Evolutionary conservation across 30 jellyfish, hydroid and myxozoan species (phyloP).

Genomic region (Sanderia malayensis): DNA sequence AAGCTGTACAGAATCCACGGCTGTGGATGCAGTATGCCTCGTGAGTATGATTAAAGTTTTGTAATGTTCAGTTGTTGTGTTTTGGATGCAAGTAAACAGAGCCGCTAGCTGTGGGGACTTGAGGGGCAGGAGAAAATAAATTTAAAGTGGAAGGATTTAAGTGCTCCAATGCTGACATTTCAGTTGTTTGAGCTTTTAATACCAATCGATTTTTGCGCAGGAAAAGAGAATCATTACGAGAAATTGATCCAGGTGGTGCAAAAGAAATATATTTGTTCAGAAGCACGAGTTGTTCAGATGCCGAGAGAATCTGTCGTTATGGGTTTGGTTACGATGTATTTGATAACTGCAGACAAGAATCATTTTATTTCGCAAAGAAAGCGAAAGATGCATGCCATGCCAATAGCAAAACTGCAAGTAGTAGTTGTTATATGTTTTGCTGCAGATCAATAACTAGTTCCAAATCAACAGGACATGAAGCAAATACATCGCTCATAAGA

Average conservation of each 20-base stretch:
- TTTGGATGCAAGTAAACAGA: too few relatives aligned
- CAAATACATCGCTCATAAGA: not conserved
- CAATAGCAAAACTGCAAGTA: slow-evolving; percentile 17
- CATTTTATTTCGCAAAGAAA: slow-evolving; percentile 30
- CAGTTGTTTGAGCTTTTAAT: not conserved
- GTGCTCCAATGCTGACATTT: too few relatives aligned
- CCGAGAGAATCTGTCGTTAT: slow-evolving; percentile 15
- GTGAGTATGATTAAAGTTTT: slow-evolving; percentile 33
- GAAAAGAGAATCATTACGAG: slow-evolving; percentile 31
- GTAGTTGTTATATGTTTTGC: slow-evolving; percentile 28
- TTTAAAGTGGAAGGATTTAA: too few relatives aligned
- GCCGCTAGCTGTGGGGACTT: too few relatives aligned
- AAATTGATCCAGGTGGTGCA: slow-evolving; percentile 8
- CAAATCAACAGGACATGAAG: slow-evolving; percentile 8
- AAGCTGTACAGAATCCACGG: slow-evolving; percentile 63
- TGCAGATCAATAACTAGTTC: slow-evolving; percentile 39
- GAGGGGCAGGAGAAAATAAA: too few relatives aligned
- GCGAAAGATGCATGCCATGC: slow-evolving; percentile 31
- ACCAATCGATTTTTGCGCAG: slow-evolving; percentile 1
- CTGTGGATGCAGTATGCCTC: slow-evolving; percentile 70
- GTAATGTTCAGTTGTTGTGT: too few relatives aligned
- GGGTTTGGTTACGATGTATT: slow-evolving; percentile 31
- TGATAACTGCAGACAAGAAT: not conserved
- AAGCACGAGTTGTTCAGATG: slow-evolving; percentile 14
- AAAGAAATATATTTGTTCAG: slow-evolving; percentile 35